Conservation (phyloP, 2,888 invertebrate species). For the Syritta pipiens region DNA sequence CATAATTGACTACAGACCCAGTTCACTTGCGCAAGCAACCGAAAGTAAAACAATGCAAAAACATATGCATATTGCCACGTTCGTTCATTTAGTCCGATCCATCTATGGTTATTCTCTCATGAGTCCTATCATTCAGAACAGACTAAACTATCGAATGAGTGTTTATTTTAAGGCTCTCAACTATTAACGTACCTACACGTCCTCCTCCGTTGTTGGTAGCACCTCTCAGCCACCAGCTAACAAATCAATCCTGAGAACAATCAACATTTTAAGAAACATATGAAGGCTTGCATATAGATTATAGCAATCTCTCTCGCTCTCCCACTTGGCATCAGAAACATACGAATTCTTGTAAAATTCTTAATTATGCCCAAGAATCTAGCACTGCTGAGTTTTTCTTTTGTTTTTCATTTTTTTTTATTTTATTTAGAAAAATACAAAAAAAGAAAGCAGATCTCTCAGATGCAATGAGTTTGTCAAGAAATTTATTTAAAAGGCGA, state of each 20-base stretch:
- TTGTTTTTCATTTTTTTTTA: constrained; percentile 23
- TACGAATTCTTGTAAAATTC: constrained; percentile 54
- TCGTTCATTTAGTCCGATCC: constrained; percentile 40
- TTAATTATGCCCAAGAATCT: constrained; percentile 57
- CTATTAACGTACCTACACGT: constrained; percentile 7
- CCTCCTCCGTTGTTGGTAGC: constrained; percentile 16
- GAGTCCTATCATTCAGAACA: constrained; percentile 39
- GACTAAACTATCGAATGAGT: constrained; percentile 47
- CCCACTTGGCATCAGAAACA: constrained; percentile 47
- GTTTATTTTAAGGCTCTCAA: constrained; percentile 65
- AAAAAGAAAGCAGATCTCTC: not conserved
- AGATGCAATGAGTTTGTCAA: constrained; percentile 45
- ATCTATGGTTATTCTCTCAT: constrained; percentile 52
- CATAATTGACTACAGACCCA: constrained; percentile 60
- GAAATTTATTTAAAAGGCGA: constrained; percentile 73
- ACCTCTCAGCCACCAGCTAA: constrained; percentile 7
- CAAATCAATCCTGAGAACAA: constrained; percentile 55
- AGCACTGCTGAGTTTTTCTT: constrained; percentile 25
- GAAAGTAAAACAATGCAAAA: constrained; percentile 37
- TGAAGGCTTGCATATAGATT: no score
- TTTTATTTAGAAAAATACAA: not conserved
- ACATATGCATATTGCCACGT: not conserved
- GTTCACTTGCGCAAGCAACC: constrained; percentile 18
- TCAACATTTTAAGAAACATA: constrained; percentile 19
- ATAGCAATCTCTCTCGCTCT: no score